phyloP scores from a whole-genome alignment of 2,888 invertebrate genomes.

The Acrocera orbiculus region DNA sequence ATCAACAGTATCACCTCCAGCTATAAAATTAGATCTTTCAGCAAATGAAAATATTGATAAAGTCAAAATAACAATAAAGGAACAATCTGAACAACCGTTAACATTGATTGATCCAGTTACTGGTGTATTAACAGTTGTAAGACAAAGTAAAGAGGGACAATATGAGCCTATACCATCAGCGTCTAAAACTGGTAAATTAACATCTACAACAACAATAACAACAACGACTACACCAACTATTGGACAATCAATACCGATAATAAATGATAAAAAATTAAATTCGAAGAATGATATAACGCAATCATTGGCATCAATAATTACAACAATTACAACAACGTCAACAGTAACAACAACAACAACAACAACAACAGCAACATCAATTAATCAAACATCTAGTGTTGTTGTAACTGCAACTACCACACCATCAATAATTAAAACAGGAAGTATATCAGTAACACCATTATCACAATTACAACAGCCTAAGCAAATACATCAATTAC shows the following conservation, averaged over 20 bases:
- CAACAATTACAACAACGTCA: constrained; percentile 10
- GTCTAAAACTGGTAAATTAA: constrained; percentile 2
- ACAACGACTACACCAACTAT: constrained; percentile 1
- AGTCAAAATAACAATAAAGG: background rate
- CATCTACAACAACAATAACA: background rate
- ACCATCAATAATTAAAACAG: constrained; percentile 9
- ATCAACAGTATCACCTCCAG: constrained; percentile 10
- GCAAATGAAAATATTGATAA: constrained; percentile 13
- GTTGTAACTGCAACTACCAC: constrained; percentile 7
- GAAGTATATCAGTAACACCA: constrained; percentile 18
- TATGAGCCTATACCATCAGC: constrained; percentile 36
- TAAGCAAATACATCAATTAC: constrained; percentile 33
- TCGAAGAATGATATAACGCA: constrained; percentile 13
- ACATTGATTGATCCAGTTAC: constrained; percentile 58
- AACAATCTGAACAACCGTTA: constrained; percentile 35
- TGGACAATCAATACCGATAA: background rate
- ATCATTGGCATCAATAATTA: constrained; percentile 11
- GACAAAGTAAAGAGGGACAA: constrained; percentile 51
- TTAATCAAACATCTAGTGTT: too few species aligned
- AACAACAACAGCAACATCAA: constrained; percentile 15
- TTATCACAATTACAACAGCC: too few species aligned
- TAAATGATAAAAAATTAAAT: constrained; percentile 13
- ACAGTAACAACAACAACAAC: constrained; percentile 9
- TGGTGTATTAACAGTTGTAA: constrained; percentile 49
- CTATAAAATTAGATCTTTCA: too few species aligned